phyloP scores from a whole-genome alignment of 2,113 vertebrate genomes.

The Elanoides forficatus region DNA sequence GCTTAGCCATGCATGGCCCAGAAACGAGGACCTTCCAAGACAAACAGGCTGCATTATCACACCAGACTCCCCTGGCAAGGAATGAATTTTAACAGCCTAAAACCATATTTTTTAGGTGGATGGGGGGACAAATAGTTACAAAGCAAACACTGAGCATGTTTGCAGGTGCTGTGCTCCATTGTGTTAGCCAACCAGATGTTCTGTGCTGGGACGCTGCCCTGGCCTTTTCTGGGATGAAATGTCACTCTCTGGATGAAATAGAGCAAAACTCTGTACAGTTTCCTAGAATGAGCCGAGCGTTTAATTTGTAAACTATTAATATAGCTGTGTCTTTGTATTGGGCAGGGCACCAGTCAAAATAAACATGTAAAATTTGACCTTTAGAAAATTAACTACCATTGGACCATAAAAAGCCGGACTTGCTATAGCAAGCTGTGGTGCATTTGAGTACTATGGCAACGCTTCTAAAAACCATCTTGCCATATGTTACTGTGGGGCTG shows the following conservation, averaged over 20 bases:
- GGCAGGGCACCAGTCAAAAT: constrained; percentile 50
- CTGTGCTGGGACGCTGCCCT: constrained; percentile 33
- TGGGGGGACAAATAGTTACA: constrained; percentile 67
- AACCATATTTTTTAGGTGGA: constrained; percentile 59
- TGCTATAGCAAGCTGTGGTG: background rate
- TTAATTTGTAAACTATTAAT: constrained; percentile 65
- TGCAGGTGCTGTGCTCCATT: constrained; percentile 73
- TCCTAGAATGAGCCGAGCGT: constrained; percentile 46
- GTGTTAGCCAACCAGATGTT: constrained; percentile 77
- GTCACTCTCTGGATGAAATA: constrained; percentile 52
- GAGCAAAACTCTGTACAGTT: constrained; percentile 3
- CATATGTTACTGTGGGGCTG: background rate
- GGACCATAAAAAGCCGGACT: background rate
- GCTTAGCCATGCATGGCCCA: background rate
- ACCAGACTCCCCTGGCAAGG: constrained; percentile 58
- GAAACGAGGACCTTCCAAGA: constrained; percentile 61
- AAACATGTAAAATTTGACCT: constrained; percentile 66
- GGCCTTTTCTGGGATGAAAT: constrained; percentile 53
- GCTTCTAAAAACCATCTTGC: background rate
- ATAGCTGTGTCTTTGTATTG: constrained; percentile 38
- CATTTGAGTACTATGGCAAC: background rate
- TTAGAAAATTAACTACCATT: constrained; percentile 43
- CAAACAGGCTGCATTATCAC: constrained; percentile 72
- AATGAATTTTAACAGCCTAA: constrained; percentile 53
- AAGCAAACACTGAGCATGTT: constrained; percentile 62